Base-by-base conservation (phyloP, 2,888 invertebrate genomes). In the Uropetala carovei region DNA sequence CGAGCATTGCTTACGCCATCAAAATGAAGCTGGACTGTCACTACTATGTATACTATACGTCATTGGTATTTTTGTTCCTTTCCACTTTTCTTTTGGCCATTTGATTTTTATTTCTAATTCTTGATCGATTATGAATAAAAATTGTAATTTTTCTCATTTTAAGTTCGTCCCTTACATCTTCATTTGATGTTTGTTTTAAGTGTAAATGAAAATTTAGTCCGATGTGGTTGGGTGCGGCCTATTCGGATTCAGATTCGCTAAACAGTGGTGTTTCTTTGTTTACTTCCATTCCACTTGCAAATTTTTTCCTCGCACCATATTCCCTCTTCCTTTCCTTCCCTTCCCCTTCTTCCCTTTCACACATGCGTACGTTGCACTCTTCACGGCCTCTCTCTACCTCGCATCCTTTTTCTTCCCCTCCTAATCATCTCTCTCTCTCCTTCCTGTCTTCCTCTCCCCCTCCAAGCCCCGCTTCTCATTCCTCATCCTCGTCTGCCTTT, bases 11-110 rank as follows among this genome's bases (percentile, higher is more conserved):
- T n/a, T n/a, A n/a, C n/a, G n/a, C n/a, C n/a, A n/a, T n/a, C 43
- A 43, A 43, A 43, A 43, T 43, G 1, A 43, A 43, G 43, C 5
- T 5, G 43, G 43, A 43, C 43, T 43, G 75, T 75, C 22, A 75
- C 75, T 75, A 13, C 11, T 75, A 75, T 75, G 22, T 75, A 75
- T 27, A 75, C 27, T 75, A n/a, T 13, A 0, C 75, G 5, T 22
- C 75, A 75, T 75, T 75, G 13, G 75, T 27, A 75, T 75, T 75
- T 75, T 75, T 75, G 27, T 75, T 22, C n/a, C 22, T 75, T 75
- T 75, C 27, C 75, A 27, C 75, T 27, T 27, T 22, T 75, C 27
- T 22, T 13, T 27, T 22, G 75, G 75, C 22, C 75, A 75, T 75
- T 60, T 75, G 22, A 75, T 16, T 75, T 13, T 13, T 22, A 22